Conservation (phyloP, 2,888 invertebrate genomes). For the Luperina nickerlii region DNA sequence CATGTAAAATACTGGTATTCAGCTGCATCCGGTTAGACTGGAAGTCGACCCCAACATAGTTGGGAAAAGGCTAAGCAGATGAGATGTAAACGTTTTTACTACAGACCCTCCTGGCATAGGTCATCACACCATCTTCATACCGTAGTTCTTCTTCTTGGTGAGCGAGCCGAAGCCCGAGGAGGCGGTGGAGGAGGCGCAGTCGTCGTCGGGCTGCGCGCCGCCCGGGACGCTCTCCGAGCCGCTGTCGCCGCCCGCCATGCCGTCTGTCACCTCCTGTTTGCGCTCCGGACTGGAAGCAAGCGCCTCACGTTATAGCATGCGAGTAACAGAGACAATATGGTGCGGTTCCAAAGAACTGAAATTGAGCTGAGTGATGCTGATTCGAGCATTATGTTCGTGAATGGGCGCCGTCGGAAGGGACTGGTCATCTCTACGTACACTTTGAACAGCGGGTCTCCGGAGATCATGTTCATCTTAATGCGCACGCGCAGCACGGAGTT, state of each 20-base stretch:
- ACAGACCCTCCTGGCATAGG: not conserved
- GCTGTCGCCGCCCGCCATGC: slow-evolving; percentile 83
- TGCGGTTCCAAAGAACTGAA: not conserved
- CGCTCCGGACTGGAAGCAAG: slow-evolving; percentile 81
- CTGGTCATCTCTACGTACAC: slow-evolving; percentile 88
- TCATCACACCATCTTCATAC: slow-evolving; percentile 48
- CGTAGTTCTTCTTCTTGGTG: slow-evolving; percentile 93
- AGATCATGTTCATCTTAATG: slow-evolving; percentile 98
- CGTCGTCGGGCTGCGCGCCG: slow-evolving; percentile 87
- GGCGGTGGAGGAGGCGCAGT: slow-evolving; percentile 93
- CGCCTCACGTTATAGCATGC: not conserved
- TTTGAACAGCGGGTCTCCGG: slow-evolving; percentile 99
- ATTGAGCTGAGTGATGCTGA: not conserved
- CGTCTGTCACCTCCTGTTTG: slow-evolving; percentile 83
- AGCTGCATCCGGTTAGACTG: too few species aligned
- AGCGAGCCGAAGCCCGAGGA: slow-evolving; percentile 97
- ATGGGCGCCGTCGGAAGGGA: not conserved
- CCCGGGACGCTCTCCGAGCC: slow-evolving; percentile 84
- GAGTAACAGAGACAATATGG: not conserved
- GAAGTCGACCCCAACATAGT: too few species aligned
- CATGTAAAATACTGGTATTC: too few species aligned
- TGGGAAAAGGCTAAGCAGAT: too few species aligned
- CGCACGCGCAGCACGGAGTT: slow-evolving; percentile 98
- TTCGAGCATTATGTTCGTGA: not conserved
- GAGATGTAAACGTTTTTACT: not conserved